Percentiles rank a stretch among this genome's conserved stretches.
Evolutionary conservation across 1,140 invertebrate genomes (phyloP).

Genomic region (Luehdorfia chinensis): DNA sequence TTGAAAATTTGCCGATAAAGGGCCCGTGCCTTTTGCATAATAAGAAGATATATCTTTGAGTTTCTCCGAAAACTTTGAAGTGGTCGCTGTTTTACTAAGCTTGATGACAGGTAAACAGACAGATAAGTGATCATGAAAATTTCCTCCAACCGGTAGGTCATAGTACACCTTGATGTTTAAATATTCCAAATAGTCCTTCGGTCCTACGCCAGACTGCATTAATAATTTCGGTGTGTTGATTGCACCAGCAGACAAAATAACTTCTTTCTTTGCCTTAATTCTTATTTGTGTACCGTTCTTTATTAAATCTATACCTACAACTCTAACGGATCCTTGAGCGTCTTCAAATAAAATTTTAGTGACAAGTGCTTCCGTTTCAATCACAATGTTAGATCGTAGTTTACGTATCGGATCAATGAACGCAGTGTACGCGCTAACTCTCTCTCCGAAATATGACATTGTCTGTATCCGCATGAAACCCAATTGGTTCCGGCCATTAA

Average conservation of each 20-base stretch:
- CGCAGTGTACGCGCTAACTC: conserved; percentile 60
- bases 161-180: conserved; percentile 73
- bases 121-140: conserved; percentile 82
- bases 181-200: conserved; percentile 69
- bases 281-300: conserved; percentile 54
- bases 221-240: conserved; percentile 78
- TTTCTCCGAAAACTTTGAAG: conserved; percentile 68
- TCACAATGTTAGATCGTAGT: conserved; percentile 81
- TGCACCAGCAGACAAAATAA: conserved; percentile 76
- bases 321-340: conserved; percentile 36
- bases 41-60: conserved; percentile 74
- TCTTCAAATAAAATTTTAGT: conserved; percentile 64
- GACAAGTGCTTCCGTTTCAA: conserved; percentile 80
- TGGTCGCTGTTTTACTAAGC: conserved; percentile 76
- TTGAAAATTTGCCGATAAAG: conserved; percentile 78
- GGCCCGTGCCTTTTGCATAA: conserved; percentile 75
- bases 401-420: conserved; percentile 61
- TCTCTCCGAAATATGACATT: conserved; percentile 71
- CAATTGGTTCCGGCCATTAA: conserved; percentile 73
- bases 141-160: conserved; percentile 85
- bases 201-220: conserved; percentile 74
- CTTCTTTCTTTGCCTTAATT: conserved; percentile 72
- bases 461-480: conserved; percentile 73
- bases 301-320: conserved; percentile 58
- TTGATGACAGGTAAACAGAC: conserved; percentile 77